Base-by-base conservation (phyloP, 2,888 invertebrate genomes). In the Halocaridina rubra region DNA sequence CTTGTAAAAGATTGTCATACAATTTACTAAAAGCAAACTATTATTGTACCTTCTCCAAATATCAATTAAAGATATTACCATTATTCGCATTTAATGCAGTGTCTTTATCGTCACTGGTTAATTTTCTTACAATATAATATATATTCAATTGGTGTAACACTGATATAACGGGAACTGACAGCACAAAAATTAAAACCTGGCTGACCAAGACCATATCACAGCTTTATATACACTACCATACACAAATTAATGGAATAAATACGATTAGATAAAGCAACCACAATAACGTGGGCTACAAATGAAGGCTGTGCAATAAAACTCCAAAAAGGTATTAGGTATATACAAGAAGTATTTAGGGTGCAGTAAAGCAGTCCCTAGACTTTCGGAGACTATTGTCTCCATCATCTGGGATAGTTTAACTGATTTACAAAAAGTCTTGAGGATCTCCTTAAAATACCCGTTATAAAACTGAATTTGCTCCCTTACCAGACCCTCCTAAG, bases 121-220 rank as follows among this genome's bases (percentile, higher is more conserved):
- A 76, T 27, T 30, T 76, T 75, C 67, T 61, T 67, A 46, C n/a
- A 30, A 27, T n/a, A 64, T 67, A 81, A 57, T 67, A 67, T 81
- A 81, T 81, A 76, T 81, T 76, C 72, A 80, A 33, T n/a, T 57
- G 32, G 53, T 69, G 69, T n/a, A n/a, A n/a, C n/a, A n/a, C n/a
- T n/a, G n/a, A n/a, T n/a, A n/a, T n/a, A n/a, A n/a, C n/a, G n/a
- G n/a, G n/a, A n/a, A n/a, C n/a, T n/a, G n/a, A n/a, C n/a, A n/a
- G n/a, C n/a, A n/a, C n/a, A n/a, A n/a, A n/a, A n/a, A 76, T 53
- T 16, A 69, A 53, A 59, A 69, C 53, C 27, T 57, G 19, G 53
- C 69, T 81, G 81, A 76, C 81, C 81, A 81, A 81, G 81, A 81
- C 81, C 81, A 24, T 81, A 81, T 81, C 81, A 81, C 81, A 81